A percentile compares a stretch with the other conserved stretches of the same genome.
Evolutionary conservation across 2,888 invertebrate genomes (phyloP).

Genomic region (Acholoe squamosa): DNA sequence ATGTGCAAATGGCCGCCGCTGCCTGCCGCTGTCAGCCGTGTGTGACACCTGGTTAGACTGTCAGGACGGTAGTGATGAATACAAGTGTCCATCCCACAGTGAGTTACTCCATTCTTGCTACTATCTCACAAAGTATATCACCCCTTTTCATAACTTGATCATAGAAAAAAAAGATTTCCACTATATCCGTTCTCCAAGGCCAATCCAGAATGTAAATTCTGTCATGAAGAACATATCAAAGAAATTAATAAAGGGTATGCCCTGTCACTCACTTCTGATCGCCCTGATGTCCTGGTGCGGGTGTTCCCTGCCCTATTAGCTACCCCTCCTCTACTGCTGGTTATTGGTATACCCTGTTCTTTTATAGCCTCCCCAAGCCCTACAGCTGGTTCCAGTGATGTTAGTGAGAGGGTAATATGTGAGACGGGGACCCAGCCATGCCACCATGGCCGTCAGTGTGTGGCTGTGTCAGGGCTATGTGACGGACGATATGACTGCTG

Average conservation of each 20-base stretch:
- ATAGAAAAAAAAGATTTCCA: no score
- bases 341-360: background rate
- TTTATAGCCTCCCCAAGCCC: background rate
- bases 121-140: no score
- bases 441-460: slow-evolving; percentile 53
- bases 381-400: background rate
- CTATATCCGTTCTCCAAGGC: no score
- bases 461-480: slow-evolving; percentile 79
- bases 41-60: slow-evolving; percentile 71
- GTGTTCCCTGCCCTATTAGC: no score
- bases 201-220: no score
- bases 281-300: no score
- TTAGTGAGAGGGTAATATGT: background rate
- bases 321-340: background rate
- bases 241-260: no score
- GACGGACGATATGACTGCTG: slow-evolving; percentile 82
- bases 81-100: slow-evolving; percentile 71
- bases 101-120: no score
- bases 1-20: slow-evolving; percentile 36
- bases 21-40: slow-evolving; percentile 65
- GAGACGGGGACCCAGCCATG: slow-evolving; percentile 24
- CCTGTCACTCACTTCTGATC: no score
- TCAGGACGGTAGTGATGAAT: slow-evolving; percentile 73
- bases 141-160: no score
- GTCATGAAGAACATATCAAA: no score